Base-by-base conservation (phyloP, 2,113 vertebrate species). In the Machaerirhynchus nigripectus region DNA sequence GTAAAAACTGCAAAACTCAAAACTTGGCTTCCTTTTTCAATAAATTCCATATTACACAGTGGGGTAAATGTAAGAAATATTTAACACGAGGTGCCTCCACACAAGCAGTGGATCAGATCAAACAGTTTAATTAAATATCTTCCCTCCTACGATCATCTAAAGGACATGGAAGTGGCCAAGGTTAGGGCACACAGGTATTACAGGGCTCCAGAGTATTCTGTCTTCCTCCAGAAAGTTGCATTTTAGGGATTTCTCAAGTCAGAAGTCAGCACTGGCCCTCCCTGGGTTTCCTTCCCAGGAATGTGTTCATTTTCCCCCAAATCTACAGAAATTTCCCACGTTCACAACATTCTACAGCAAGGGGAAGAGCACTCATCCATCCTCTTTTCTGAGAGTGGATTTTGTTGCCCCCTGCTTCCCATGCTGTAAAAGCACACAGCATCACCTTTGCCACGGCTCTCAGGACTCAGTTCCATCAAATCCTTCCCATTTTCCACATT, bases 391-490 rank as follows among this genome's bases (percentile, higher is more conserved):
- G 26, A 88, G 35, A 84, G 71, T 52, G 81, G 87, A 59, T 91
- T 93, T 84, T 93, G 80, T 94, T 95, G 90, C 76, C 92, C 84
- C 73, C 81, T 93, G 52, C 84, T 87, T 84, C 87, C 77, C 90
- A 44, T 40, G 77, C 28, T 53, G 73, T 24, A 84, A 94, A 87
- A 80, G 59, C 92, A 87, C 63, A 18, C 22, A 40, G 50, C 40
- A 52, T 60, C 73, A 91, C 64, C 84, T 96, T 65, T 65, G 49
- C 84, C 60, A 27, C 2, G 9, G 46, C 46, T 73, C 84, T 37
- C n/a, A 47, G 67, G 17, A 13, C 30, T 68, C 47, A 37, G 13
- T 60, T 55, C 57, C 68, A 10, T 7, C 47, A 75, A 35, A 28
- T 42, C 21, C 44, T 24, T 78, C n/a, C 50, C 23, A 47, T 40